phyloP scores from a whole-genome alignment of 2,797 vertebrate genomes.

The Coreius guichenoti region DNA sequence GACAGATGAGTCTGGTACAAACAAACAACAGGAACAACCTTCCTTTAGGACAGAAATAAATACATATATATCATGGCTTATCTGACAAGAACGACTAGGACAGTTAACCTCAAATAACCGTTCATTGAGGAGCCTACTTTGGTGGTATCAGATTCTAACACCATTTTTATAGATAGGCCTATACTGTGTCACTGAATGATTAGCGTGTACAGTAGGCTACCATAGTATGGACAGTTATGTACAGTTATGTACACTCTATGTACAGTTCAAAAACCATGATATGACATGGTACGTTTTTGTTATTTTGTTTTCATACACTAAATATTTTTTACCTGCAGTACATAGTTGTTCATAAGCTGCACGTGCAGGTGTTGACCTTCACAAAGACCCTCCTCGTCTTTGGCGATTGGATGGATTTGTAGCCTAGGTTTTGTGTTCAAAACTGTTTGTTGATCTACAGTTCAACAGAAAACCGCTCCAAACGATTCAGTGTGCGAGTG shows the following conservation, averaged over 20 bases:
- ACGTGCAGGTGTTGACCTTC: neutral
- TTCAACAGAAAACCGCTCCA: neutral
- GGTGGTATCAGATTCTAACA: neutral
- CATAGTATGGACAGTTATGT: too few relatives aligned
- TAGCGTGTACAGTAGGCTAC: neutral
- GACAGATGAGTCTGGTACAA: neutral
- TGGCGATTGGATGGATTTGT: neutral
- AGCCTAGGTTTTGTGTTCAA: neutral
- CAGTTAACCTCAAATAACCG: neutral
- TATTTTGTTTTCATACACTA: neutral
- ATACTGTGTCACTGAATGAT: neutral
- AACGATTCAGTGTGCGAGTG: neutral
- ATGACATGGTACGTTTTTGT: neutral
- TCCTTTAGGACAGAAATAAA: neutral
- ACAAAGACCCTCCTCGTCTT: neutral
- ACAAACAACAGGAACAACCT: slow-evolving; percentile 1
- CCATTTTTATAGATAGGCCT: neutral
- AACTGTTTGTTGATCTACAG: neutral
- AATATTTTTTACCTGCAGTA: neutral
- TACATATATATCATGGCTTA: neutral
- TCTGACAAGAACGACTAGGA: neutral
- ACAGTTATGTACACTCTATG: too few relatives aligned
- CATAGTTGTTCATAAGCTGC: neutral
- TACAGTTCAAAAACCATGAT: neutral
- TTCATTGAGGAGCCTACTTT: neutral